Evolutionary conservation across 1,140 invertebrate species (phyloP), one percentile per base, ranked within the genome.

Genomic region (Sweltsa coloradensis): DNA sequence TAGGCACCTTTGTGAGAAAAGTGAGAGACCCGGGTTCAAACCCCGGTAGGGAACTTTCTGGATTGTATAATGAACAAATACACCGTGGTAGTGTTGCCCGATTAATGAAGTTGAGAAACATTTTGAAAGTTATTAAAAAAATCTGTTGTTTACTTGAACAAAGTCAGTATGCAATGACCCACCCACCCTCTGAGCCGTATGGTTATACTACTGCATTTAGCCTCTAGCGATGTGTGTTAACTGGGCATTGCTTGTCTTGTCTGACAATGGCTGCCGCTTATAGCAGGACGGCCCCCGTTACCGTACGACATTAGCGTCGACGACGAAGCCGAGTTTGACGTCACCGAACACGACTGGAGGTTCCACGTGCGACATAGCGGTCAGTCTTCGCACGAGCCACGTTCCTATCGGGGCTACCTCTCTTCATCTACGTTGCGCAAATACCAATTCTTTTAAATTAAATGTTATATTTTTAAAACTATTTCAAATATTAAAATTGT

Each of bases 261-360:
- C 22, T 21, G 19, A 19, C 22, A n/a, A n/a, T n/a, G n/a, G 29
- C 45, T 16, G 14, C 13, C 45, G 21, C 31, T 22, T 7, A 21
- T 23, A 23, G 21, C 34, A n/a, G 21, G 45, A 22, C 45, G 9
- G 6, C 31, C 16, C 31, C 45, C 61, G 23, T 61, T 68, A 46
- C 61, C 61, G 42, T 66, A 67, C 60, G 68, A 70, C 55, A 71
- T 72, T 60, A 71, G 69, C 62, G 57, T 72, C 52, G 70, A 72
- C 55, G 68, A 71, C 56, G 70, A 72, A 54, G 64, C 63, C 22
- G 70, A 72, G 57, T 65, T 68, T 57, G 69, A 71, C 58, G 65
- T 64, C 40, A 61, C 64, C 44, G 70, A 72, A 61, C 70, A 72
- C 56, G 70, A 72, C 58, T 72, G 70, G 70, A 61, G 68, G 41